Evolutionary conservation across 2,888 invertebrate species (phyloP), one percentile per base, ranked within the genome.

Genomic region (Polymixis flavicincta): DNA sequence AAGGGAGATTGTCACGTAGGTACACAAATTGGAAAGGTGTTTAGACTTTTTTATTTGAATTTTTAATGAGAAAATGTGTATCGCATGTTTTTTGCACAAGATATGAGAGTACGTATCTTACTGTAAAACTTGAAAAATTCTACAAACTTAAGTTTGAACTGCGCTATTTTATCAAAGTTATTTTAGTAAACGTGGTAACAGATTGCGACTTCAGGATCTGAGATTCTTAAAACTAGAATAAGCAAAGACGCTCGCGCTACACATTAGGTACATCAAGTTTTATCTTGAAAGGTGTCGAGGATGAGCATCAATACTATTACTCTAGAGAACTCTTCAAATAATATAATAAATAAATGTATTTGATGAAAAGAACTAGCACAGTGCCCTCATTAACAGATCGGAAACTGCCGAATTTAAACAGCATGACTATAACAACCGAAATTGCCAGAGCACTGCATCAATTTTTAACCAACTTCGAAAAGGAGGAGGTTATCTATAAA

Each of bases 121-220:
- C 14, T 60, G 42, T 25, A 11, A 59, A 71, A 83, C 59, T 76
- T 71, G 8, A 45, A 25, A 64, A 83, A 61, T 60, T 82, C 54
- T 25, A 42, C 55, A 67, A 64, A 45, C 78, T n/a, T 71, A 78
- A 78, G 78, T 78, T 78, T 50, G 9, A 45, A 78, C 59, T 67
- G 42, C 59, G 59, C 78, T 77, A 71, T 80, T 82, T 82, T 68
- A 71, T 78, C 32, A 71, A 83, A 71, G 37, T 71, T 67, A 14
- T 67, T 59, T 71, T 54, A 71, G 83, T 78, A 60, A 55, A 63
- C 37, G 65, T 42, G 65, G 80, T 65, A 80, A 72, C 72, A 72
- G 68, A 72, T 78, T 83, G 74, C 61, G 68, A 63, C 65, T 68
- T 50, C 69, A 55, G 52, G 48, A n/a, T 57, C 42, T 66, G 37